phyloP scores from a whole-genome alignment of 2,888 invertebrate genomes.

The Apamea crenata region DNA sequence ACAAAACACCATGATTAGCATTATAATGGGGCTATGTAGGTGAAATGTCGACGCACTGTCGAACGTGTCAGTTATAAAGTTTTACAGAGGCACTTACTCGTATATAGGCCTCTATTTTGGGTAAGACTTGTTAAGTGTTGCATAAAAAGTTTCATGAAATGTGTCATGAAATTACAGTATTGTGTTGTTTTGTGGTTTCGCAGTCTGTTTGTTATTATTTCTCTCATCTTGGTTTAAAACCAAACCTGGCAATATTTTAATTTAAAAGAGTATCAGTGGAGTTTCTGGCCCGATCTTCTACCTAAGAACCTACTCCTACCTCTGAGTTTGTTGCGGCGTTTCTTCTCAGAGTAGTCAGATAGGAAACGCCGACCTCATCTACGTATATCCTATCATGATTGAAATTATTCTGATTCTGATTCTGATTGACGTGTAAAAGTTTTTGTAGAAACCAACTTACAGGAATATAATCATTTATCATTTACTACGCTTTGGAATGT shows the following conservation, averaged over 20 bases:
- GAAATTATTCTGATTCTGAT: too few species aligned
- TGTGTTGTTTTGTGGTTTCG: not conserved
- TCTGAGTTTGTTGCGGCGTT: too few species aligned
- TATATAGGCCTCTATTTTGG: too few species aligned
- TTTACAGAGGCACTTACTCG: too few species aligned
- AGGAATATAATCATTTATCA: too few species aligned
- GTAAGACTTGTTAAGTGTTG: constrained; percentile 6
- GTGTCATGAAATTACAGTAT: not conserved
- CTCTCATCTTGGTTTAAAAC: not conserved
- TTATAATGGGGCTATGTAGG: constrained; percentile 58
- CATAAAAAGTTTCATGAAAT: not conserved
- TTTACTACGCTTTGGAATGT: not conserved
- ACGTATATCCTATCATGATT: too few species aligned
- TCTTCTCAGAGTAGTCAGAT: too few species aligned
- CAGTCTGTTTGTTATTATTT: not conserved
- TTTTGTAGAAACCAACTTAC: too few species aligned
- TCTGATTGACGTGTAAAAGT: too few species aligned
- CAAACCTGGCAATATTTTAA: not conserved
- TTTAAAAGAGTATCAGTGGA: not conserved
- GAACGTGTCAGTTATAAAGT: constrained; percentile 20
- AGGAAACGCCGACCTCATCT: too few species aligned
- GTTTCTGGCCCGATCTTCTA: not conserved
- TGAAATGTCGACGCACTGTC: constrained; percentile 52
- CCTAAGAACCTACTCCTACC: not conserved
- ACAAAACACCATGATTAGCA: constrained; percentile 64